Base-by-base conservation (phyloP, 2,797 vertebrate species). In the Microctenopoma steveboyesi region DNA sequence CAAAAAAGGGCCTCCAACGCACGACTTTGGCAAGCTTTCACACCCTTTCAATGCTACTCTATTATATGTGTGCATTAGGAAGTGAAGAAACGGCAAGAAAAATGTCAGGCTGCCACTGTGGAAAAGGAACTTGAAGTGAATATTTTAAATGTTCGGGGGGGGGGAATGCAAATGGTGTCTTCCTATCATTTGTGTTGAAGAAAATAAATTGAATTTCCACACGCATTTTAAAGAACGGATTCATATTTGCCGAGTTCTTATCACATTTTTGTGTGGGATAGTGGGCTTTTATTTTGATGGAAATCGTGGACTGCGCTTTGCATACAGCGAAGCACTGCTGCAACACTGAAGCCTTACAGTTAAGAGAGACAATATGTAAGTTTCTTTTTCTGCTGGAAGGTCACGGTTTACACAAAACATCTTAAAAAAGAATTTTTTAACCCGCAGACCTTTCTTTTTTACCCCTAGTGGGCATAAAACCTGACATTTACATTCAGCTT, bases 401-500 rank as follows among this genome's bases (percentile, higher is more conserved):
- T 78, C 74, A 72, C 18, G 5, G n/a, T 79, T 75, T 54, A 50
- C 68, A 40, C 48, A 42, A 35, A 62, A 28, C 65, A 52, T 58
- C 75, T 78, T 58, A 15, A 70, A 67, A 22, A 62, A 62, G 58
- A 22, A 30, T 75, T 59, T 76, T 43, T 78, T 79, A 79, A 83
- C 81, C 72, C 49, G 73, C 68, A 76, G 68, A 78, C 64, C 63
- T 74, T 72, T 61, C 22, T 28, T 52, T 85, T 74, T 70, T 67
- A 77, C 69, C 62, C 65, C 5, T 10, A 74, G 28, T 64, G 70
- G 78, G 78, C 72, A 79, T 60, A 75, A 84, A 85, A 79, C 61
- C 71, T 85, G 83, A 89, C 76, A 84, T 89, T 89, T 83, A 79
- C 74, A 76, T 62, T 69, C 33, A 52, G 67, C 46, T 72, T 76